These are phyloP conservation scores for Leucoptera coffeella DNA, from an alignment of 2,888 invertebrate genomes.

Conservation along the genomic window DNA sequence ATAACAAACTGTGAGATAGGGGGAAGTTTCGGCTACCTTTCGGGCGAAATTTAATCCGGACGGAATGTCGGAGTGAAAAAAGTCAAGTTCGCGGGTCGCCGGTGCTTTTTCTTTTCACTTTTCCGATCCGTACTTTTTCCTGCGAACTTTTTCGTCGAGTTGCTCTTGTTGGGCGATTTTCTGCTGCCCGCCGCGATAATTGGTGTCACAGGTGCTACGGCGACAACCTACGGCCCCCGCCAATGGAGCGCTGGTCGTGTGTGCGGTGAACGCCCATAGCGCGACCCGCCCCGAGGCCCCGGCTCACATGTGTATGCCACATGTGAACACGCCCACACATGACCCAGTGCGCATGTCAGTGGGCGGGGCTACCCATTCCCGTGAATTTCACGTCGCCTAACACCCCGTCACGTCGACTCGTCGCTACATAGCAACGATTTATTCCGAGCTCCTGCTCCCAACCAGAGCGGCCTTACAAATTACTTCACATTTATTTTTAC, in stretches of 20 bases:
- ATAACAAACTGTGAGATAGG: too few species aligned
- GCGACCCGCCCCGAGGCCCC: slow-evolving; percentile 24
- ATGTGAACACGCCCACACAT: slow-evolving; percentile 24
- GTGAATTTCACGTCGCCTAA: slow-evolving; percentile 21
- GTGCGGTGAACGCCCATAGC: slow-evolving; percentile 15
- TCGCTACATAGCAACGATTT: slow-evolving; percentile 34
- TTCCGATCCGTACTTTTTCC: slow-evolving; percentile 44
- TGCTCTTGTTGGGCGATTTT: slow-evolving; percentile 44
- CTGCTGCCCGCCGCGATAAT: slow-evolving; percentile 45
- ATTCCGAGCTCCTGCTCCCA: slow-evolving; percentile 20
- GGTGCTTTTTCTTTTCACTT: slow-evolving; percentile 45
- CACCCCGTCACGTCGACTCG: slow-evolving; percentile 13
- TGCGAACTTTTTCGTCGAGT: slow-evolving; percentile 47
- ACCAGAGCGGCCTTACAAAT: slow-evolving; percentile 25
- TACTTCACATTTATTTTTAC: slow-evolving; percentile 53
- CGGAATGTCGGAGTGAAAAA: too few species aligned
- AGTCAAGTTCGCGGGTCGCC: slow-evolving; percentile 32
- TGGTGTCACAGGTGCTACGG: slow-evolving; percentile 48
- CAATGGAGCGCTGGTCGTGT: too few species aligned
- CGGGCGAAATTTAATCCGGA: too few species aligned
- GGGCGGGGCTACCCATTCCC: slow-evolving; percentile 31
- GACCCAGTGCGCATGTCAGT: slow-evolving; percentile 26
- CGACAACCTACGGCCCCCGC: too few species aligned
- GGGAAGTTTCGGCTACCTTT: too few species aligned
- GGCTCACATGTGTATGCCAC: slow-evolving; percentile 10